Conservation (phyloP, 2,797 vertebrate genomes). For the Poeciliopsis presidionis region DNA sequence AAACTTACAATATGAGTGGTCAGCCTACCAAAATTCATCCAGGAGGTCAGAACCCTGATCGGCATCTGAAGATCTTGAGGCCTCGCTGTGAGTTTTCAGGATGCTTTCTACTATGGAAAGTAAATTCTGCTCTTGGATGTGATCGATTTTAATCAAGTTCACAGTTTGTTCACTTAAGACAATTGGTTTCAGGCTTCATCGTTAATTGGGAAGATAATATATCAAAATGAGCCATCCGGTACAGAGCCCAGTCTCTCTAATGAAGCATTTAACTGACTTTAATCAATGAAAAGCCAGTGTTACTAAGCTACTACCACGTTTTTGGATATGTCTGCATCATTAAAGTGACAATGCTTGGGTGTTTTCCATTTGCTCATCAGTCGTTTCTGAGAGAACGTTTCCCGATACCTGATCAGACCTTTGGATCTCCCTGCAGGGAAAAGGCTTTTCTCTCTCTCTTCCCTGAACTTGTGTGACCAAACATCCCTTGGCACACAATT, state of each 20-base stretch:
- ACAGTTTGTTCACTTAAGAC: neutral
- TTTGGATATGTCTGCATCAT: neutral
- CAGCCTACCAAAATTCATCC: neutral
- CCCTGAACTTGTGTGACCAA: constrained; percentile 12
- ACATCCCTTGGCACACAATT: neutral
- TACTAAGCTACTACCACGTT: neutral
- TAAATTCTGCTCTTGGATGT: neutral
- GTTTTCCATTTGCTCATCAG: constrained; percentile 19
- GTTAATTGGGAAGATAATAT: neutral
- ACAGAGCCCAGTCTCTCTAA: neutral
- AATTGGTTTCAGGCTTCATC: neutral
- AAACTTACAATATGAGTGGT: neutral
- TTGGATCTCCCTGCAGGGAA: constrained; percentile 19
- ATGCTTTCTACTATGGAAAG: neutral
- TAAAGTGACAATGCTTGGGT: neutral
- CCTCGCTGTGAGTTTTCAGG: neutral
- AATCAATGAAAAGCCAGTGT: neutral
- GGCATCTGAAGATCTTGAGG: neutral
- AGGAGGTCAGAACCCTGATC: neutral
- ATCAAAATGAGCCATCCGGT: neutral
- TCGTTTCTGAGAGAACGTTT: constrained; percentile 33
- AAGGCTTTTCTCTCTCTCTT: constrained; percentile 13
- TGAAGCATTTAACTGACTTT: neutral
- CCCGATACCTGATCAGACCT: constrained; percentile 17
- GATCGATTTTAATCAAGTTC: neutral